phyloP scores from a whole-genome alignment of 2,113 vertebrate genomes.

The Myrmecobius fasciatus region DNA sequence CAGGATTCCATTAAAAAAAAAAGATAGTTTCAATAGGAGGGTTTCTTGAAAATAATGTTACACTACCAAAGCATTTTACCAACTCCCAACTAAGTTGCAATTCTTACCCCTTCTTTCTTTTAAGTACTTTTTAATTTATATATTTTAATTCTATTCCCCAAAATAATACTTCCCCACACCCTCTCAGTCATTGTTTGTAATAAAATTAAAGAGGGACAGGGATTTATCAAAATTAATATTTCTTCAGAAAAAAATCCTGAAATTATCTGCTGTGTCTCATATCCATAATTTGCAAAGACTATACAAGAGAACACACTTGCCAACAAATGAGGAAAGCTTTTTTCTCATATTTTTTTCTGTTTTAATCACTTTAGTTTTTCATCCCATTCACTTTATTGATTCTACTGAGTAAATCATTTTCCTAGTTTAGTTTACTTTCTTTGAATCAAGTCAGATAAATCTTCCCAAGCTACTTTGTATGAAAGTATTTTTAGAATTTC shows the following conservation, averaged over 20 bases:
- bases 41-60: neutral
- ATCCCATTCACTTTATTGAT: neutral
- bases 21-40: neutral
- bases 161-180: neutral
- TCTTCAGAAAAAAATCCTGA: neutral
- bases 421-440: neutral
- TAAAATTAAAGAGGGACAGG: neutral
- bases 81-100: neutral
- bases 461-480: neutral
- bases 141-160: neutral
- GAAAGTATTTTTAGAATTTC: neutral
- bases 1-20: neutral
- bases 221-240: neutral
- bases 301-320: neutral
- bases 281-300: neutral
- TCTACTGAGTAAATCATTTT: neutral
- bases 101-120: neutral
- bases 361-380: neutral
- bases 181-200: neutral
- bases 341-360: neutral
- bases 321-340: neutral
- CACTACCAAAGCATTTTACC: neutral
- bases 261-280: neutral
- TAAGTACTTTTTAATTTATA: neutral
- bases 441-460: neutral